Percentiles rank a stretch among this genome's conserved stretches.
These are phyloP conservation scores for Chloroceryle inda DNA, from an alignment of 2,797 vertebrate genomes.

Conservation along the genomic window DNA sequence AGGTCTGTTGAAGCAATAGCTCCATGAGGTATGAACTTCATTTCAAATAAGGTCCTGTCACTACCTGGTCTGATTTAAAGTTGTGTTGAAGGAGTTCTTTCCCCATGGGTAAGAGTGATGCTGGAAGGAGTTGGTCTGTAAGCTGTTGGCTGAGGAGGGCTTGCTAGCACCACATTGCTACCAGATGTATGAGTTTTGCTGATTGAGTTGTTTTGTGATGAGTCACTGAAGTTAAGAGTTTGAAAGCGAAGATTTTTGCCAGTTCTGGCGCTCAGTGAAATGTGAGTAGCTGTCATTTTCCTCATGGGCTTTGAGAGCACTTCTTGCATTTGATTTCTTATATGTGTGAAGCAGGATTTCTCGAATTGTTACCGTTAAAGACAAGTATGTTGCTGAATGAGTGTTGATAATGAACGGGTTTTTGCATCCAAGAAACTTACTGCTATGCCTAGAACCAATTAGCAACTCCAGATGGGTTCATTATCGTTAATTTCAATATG, in stretches of 20 bases:
- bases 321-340: constrained; percentile 34
- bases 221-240: constrained; percentile 44
- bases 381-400: not conserved
- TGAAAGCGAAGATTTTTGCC: constrained; percentile 38
- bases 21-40: constrained; percentile 18
- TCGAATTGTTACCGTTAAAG: not conserved
- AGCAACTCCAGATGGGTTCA: not conserved
- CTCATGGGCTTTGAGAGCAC: not conserved
- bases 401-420: not conserved
- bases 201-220: constrained; percentile 70
- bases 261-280: constrained; percentile 29
- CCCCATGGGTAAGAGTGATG: not conserved
- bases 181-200: constrained; percentile 63
- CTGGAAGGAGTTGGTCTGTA: constrained; percentile 15
- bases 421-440: constrained; percentile 28
- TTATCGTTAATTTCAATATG: constrained; percentile 25
- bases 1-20: constrained; percentile 41
- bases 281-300: constrained; percentile 28
- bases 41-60: constrained; percentile 48
- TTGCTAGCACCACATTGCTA: constrained; percentile 34
- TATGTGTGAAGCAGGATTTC: constrained; percentile 26
- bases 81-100: constrained; percentile 1
- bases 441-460: constrained; percentile 16
- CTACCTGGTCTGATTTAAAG: constrained; percentile 65
- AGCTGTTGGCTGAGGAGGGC: constrained; percentile 22